Base-by-base conservation (phyloP, 2,888 invertebrate genomes). In the Sinohyriopsis cumingii region DNA sequence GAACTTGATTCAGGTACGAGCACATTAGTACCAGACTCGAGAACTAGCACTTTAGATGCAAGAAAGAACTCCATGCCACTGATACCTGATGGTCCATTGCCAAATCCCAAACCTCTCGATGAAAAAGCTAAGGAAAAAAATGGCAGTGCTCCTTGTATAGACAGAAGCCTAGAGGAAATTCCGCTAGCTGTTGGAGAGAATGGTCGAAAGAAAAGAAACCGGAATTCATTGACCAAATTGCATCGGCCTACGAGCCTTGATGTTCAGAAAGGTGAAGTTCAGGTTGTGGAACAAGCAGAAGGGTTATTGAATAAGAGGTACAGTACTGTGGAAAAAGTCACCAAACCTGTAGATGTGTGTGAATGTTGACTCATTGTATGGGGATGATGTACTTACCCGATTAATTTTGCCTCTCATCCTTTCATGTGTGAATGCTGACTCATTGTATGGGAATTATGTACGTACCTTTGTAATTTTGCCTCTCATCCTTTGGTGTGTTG, bases 101-200 rank as follows among this genome's bases (percentile, higher is more conserved):
- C 78, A 63, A 76, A 73, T 54, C 75, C 76, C 66, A 78, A 75
- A 62, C 76, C 77, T 68, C 66, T 76, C 15, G 63, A 72, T 64
- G 72, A 77, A 59, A 68, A 71, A 55, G 73, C 67, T 72, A 56
- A 74, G 59, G 79, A 81, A 28, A 67, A 81, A 64, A 74, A 65
- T 65, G 80, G 76, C 63, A 83, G 80, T 70, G 82, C 81, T 59
- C 86, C 84, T 6, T 86, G 86, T 70, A 86, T 86, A 64, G 86
- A 86, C 68, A 77, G 86, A 70, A 86, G 85, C 73, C 68, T 86
- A 65, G 86, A 86, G 68, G 85, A 85, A 75, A 85, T 86, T 45
- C 83, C 85, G 25, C 82, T 82, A 24, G 24, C 71, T 59, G 73
- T 72, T 67, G 71, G 71, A 69, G 67, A 67, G 59, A 77, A 75